These are phyloP conservation scores for Diadema setosum DNA, from an alignment of 35 echinoderm and acorn worm genomes.

Conservation along the genomic window DNA sequence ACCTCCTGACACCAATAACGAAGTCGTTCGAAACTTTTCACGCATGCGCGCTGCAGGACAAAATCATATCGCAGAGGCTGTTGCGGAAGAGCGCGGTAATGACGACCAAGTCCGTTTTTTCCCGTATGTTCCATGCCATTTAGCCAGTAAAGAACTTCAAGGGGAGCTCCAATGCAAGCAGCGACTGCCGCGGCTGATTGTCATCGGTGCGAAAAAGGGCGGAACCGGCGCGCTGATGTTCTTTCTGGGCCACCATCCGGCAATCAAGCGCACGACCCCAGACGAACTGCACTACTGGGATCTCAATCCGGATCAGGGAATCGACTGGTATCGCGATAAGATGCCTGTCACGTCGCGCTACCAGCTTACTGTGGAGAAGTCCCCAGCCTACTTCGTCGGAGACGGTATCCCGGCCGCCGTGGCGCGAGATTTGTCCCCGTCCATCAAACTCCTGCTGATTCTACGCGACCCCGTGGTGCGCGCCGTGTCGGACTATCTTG, in stretches of 20 bases:
- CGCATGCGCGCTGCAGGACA: too few species aligned
- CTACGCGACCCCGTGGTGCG: conserved; percentile 33
- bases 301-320: not conserved
- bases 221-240: conserved; percentile 1
- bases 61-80: too few species aligned
- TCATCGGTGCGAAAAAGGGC: conserved; percentile 24
- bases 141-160: too few species aligned
- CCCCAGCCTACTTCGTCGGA: conserved; percentile 6
- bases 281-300: not conserved
- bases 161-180: not conserved
- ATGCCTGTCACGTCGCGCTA: not conserved
- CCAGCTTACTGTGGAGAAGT: conserved; percentile 19
- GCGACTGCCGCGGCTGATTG: not conserved
- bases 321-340: not conserved
- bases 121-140: too few species aligned
- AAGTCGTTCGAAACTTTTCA: too few species aligned
- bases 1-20: too few species aligned
- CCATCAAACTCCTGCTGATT: conserved; percentile 1
- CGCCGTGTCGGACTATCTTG: conserved; percentile 19
- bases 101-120: too few species aligned
- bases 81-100: too few species aligned
- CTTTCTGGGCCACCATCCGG: conserved; percentile 24
- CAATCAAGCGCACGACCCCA: not conserved
- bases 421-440: not conserved
- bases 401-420: not conserved